Evolutionary conservation across 2,888 invertebrate species (phyloP), one percentile per base, ranked within the genome.

Genomic region (Drosophila koepferae): DNA sequence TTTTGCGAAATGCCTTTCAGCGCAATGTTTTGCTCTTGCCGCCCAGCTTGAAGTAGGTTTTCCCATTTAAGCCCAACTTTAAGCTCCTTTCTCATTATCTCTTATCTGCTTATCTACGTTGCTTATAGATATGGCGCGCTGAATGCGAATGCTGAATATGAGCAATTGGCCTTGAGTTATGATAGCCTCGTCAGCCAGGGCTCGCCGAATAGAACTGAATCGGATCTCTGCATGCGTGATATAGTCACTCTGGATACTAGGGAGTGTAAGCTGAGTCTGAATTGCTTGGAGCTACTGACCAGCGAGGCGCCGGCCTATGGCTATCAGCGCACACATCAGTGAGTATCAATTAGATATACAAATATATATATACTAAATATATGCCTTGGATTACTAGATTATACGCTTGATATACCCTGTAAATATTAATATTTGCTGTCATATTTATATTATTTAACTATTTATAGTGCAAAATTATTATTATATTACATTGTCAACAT

Each of bases 261-360:
- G 0, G 61, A 48, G 5, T 92, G 92, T 55, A 71, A 80, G 28
- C 65, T 91, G 0, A 81, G 81, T 28, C 51, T 59, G 4, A 59
- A 70, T 2, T 92, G 92, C 44, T 54, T 92, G 14, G 69, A 85
- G 20, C 63, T 92, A 14, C 78, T 92, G 73, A 85, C 78, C 4
- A 89, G 82, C 10, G 79, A 81, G 63, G 63, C 75, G 34, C 84
- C 91, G 1, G 78, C 91, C 8, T 92, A 88, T 63, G 92, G 92
- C 14, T 92, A 92, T 72, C 90, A 90, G 41, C 87, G 91, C 3
- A 92, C 91, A 34, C 92, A 92, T 81, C 92, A 92, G 92, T 92
- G 81, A 75, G 91, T 85, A 58, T 10, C 20, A 3, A 23, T 20
- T 46, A 23, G 46, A 7, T 23, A 12, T 23, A 6, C 43, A 23